These are phyloP conservation scores for Pipistrellus kuhlii DNA, from an alignment of 2,797 vertebrate genomes.

Conservation along the genomic window DNA sequence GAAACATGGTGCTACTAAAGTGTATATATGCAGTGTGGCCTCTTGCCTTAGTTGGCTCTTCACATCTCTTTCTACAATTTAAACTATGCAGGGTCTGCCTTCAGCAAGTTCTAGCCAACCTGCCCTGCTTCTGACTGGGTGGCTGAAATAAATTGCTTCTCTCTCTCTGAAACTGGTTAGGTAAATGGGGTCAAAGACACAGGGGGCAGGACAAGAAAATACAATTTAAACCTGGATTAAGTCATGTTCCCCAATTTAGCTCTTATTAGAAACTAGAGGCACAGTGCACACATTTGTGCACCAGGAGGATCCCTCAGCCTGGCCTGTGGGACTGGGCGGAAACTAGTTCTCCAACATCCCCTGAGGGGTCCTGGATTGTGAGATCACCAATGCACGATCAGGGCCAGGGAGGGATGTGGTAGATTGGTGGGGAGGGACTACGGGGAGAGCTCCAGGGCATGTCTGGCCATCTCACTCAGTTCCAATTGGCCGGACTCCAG, in stretches of 20 bases:
- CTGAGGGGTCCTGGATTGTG: no score
- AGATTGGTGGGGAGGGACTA: no score
- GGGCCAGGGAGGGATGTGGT: no score
- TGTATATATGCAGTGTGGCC: not conserved
- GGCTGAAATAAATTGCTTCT: not conserved
- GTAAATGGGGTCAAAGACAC: conserved; percentile 6
- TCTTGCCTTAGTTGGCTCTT: not conserved
- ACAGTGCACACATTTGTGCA: no score
- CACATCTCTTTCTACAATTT: not conserved
- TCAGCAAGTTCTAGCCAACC: not conserved
- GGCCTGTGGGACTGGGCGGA: no score
- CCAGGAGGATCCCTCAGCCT: no score
- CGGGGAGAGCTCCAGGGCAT: no score
- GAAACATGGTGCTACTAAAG: not conserved
- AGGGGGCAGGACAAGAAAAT: not conserved
- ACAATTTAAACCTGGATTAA: conserved; percentile 48
- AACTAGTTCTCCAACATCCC: no score
- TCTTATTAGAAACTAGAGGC: not conserved
- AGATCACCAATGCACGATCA: no score
- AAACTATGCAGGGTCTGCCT: not conserved
- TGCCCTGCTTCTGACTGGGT: not conserved
- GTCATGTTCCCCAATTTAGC: not conserved
- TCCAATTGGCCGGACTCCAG: no score
- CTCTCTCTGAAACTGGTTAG: conserved; percentile 22
- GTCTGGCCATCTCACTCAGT: no score